These are phyloP conservation scores for Ooceraea biroi DNA, from an alignment of 1,140 invertebrate genomes.

Conservation along the genomic window DNA sequence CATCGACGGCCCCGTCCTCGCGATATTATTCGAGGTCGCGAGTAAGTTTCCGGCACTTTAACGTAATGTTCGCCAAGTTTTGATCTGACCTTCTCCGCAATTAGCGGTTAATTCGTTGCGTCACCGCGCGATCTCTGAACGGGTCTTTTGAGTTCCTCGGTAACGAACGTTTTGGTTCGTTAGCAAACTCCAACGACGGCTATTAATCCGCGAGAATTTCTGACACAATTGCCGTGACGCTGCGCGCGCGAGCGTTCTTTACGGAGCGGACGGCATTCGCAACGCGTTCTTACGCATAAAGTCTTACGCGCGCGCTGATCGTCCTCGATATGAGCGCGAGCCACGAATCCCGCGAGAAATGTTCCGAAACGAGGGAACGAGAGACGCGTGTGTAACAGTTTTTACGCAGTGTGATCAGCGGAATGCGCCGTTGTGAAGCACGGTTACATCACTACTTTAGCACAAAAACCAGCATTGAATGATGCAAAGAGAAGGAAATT, in stretches of 20 bases:
- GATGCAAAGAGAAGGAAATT: background rate
- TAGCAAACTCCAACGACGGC: slow-evolving; percentile 33
- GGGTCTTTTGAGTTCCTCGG: slow-evolving; percentile 33
- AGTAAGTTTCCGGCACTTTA: slow-evolving; percentile 23
- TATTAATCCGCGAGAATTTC: slow-evolving; percentile 55
- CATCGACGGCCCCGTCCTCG: too few relatives aligned
- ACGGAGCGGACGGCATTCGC: background rate
- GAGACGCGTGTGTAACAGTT: slow-evolving; percentile 48
- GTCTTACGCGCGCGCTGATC: slow-evolving; percentile 2
- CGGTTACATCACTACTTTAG: slow-evolving; percentile 48
- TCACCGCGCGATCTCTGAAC: slow-evolving; percentile 42
- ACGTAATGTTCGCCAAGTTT: slow-evolving; percentile 25
- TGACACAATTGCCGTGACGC: slow-evolving; percentile 52
- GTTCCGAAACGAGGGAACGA: slow-evolving; percentile 37
- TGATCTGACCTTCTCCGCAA: slow-evolving; percentile 43
- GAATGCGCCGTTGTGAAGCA: slow-evolving; percentile 36
- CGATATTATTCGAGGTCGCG: slow-evolving; percentile 3
- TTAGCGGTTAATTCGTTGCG: slow-evolving; percentile 33
- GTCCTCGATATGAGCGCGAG: slow-evolving; percentile 33
- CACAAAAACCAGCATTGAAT: background rate
- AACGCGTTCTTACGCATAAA: slow-evolving; percentile 38
- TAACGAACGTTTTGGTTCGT: slow-evolving; percentile 63
- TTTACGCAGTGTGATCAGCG: slow-evolving; percentile 49
- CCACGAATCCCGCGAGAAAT: slow-evolving; percentile 46
- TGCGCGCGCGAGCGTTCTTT: slow-evolving; percentile 27